Base-by-base conservation (phyloP, 2,888 invertebrate species). In the Drosophila eohydei region DNA sequence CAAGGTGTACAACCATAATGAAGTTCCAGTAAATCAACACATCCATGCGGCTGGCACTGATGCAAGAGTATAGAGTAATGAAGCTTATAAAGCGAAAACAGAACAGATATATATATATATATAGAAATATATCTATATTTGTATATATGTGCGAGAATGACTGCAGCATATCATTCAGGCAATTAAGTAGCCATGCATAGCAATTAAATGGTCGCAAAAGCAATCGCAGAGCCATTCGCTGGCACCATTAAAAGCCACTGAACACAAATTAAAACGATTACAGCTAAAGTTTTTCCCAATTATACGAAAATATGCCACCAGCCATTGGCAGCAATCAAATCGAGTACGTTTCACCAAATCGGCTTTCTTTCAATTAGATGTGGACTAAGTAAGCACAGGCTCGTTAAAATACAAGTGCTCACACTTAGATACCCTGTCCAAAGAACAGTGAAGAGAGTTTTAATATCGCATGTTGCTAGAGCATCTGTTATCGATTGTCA, bases 181-280 rank as follows among this genome's bases (percentile, higher is more conserved):
- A 78, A 76, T 76, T 78, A 78, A 68, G 16, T 48, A 26, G 52
- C 56, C 51, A 58, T 55, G 28, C 50, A 69, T 41, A 46, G 60
- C 81, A 61, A 78, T 81, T 83, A 78, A 86, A 81, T 81, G 81
- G 62, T 16, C 50, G 66, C 51, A 36, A 56, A 66, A 83, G 66
- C 88, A 85, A 76, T 80, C 54, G 68, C 67, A 80, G 60, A 83
- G 58, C 88, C 71, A 88, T 82, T 84, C 63, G 64, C 64, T 54
- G 71, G 68, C 44, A 69, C 80, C 75, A 82, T 78, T 88, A 88
- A 88, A 85, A 76, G 70, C 64, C 83, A 85, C 51, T 82, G 79
- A 83, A 80, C 68, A 73, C 61, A 76, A 85, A 88, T 88, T 85
- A 88, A 82, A 80, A 63, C 69, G 74, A 68, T 74, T 76, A 68